Percentiles rank a stretch among this genome's conserved stretches.
These are phyloP conservation scores for Desmodus rotundus DNA, from an alignment of 2,113 vertebrate genomes.

Conservation along the genomic window DNA sequence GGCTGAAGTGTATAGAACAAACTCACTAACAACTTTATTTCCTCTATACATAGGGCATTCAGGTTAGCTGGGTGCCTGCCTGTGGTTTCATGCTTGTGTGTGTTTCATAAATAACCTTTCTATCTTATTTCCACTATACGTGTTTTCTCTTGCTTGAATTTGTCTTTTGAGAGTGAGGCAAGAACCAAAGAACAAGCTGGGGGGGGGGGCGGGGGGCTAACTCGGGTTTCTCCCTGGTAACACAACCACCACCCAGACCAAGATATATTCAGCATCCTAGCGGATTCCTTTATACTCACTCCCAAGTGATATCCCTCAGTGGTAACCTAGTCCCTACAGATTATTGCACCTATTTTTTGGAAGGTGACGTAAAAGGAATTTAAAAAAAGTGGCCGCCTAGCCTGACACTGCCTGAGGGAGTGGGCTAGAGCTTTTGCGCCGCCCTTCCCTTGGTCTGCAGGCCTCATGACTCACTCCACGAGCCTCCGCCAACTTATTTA, in stretches of 20 bases:
- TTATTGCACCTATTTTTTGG: not conserved
- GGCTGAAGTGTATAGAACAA: no score
- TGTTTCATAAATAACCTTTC: no score
- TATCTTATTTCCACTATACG: no score
- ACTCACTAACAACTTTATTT: no score
- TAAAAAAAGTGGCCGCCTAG: not conserved
- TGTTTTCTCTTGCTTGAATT: no score
- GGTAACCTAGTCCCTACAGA: not conserved
- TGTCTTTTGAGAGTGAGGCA: no score
- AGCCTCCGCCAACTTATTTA: not conserved
- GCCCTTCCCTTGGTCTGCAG: not conserved
- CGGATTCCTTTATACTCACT: not conserved
- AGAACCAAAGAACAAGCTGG: no score
- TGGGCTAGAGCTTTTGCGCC: not conserved
- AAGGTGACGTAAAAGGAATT: not conserved
- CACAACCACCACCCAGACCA: not conserved
- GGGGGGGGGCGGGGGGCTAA: no score
- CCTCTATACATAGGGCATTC: no score
- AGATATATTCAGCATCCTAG: not conserved
- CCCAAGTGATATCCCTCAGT: not conserved
- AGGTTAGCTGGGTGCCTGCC: no score
- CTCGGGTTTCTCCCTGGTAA: no score
- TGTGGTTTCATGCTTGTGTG: no score
- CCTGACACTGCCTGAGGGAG: not conserved
- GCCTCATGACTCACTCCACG: not conserved